Percentiles rank a stretch among this genome's conserved stretches.
Conservation (phyloP, 2,113 vertebrate species). For the Dipodomys merriami region DNA sequence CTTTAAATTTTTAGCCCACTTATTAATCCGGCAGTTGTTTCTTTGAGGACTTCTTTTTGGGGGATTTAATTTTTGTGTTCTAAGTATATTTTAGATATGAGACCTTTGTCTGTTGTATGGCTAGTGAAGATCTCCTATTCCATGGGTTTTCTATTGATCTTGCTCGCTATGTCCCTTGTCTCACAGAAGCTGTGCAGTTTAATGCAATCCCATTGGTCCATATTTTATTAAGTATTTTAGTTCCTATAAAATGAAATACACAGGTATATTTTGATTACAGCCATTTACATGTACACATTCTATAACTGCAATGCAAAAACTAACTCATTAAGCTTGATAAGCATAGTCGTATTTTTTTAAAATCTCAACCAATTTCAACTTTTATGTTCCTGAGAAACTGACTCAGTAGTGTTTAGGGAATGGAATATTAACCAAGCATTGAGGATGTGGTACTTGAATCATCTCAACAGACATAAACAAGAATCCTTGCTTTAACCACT, state of each 20-base stretch:
- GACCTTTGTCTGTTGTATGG: too few relatives aligned
- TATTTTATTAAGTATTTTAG: constrained; percentile 5
- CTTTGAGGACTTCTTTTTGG: too few relatives aligned
- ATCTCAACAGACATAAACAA: background rate
- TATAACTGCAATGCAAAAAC: constrained; percentile 1
- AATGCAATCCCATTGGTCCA: too few relatives aligned
- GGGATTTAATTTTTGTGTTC: too few relatives aligned
- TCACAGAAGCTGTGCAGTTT: too few relatives aligned
- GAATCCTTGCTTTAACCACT: constrained; percentile 4
- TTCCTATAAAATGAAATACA: constrained; percentile 10
- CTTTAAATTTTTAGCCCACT: too few relatives aligned
- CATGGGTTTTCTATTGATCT: too few relatives aligned
- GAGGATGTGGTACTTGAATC: background rate
- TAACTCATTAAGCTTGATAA: constrained; percentile 39
- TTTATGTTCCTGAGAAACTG: background rate
- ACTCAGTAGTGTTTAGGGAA: background rate
- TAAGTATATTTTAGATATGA: too few relatives aligned
- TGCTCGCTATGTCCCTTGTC: too few relatives aligned
- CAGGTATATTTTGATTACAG: background rate
- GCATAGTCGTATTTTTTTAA: background rate
- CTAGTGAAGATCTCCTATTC: too few relatives aligned
- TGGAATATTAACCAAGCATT: constrained; percentile 1
- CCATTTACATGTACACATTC: background rate
- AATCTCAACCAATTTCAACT: background rate
- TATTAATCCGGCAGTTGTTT: too few relatives aligned